Conservation (phyloP, 2,113 vertebrate genomes). For the Bubalus kerabau region DNA sequence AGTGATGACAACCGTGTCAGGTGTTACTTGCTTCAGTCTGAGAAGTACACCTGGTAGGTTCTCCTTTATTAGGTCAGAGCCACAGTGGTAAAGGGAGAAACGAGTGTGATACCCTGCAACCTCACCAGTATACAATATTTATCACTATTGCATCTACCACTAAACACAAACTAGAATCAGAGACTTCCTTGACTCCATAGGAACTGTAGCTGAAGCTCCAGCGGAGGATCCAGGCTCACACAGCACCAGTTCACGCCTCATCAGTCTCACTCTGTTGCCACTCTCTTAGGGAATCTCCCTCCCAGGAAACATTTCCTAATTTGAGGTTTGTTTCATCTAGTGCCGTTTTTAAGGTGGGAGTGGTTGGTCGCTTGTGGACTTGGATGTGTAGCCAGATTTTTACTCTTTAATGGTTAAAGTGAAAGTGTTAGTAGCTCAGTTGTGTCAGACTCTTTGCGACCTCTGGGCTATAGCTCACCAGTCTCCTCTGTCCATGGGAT, state of each 20-base stretch:
- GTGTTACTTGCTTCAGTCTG: not conserved
- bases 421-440: not conserved
- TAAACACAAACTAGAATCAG: not conserved
- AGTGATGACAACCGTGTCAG: not conserved
- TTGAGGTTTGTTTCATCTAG: not conserved
- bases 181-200: not conserved
- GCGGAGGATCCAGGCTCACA: not conserved
- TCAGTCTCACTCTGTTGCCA: not conserved
- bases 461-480: not conserved
- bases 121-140: not conserved
- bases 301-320: not conserved
- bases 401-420: not conserved
- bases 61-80: not conserved
- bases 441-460: not conserved
- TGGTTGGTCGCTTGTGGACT: not conserved
- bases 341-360: not conserved
- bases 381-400: not conserved
- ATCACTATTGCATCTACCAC: not conserved
- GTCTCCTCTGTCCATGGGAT: not conserved
- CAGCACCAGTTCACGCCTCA: not conserved
- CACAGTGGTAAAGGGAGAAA: not conserved
- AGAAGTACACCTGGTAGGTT: not conserved
- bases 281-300: not conserved
- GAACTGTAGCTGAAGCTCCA: not conserved
- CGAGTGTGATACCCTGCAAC: not conserved